phyloP scores from a whole-genome alignment of 1,140 invertebrate species.

The Carposina sasakii region DNA sequence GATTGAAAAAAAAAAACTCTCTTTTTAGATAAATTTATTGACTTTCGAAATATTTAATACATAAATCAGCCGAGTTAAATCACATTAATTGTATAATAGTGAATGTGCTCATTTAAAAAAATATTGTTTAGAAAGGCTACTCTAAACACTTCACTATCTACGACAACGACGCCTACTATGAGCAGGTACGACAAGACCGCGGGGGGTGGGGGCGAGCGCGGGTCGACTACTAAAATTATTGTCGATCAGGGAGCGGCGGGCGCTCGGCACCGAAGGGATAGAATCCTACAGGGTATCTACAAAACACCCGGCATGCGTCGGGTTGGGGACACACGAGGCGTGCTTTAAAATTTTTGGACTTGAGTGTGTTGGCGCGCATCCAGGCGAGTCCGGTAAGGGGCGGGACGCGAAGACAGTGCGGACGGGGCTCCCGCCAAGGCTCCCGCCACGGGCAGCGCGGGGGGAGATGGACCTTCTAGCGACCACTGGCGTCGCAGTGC shows the following conservation, averaged over 20 bases:
- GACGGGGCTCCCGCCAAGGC: constrained; percentile 8
- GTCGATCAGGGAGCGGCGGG: constrained; percentile 12
- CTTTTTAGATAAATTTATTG: no score
- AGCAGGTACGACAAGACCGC: not conserved
- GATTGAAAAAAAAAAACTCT: no score
- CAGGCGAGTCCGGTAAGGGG: constrained; percentile 5
- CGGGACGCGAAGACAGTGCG: constrained; percentile 7
- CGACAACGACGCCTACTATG: not conserved
- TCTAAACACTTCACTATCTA: not conserved
- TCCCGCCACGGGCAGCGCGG: constrained; percentile 1
- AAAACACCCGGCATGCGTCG: not conserved
- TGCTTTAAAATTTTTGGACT: no score
- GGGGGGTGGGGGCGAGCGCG: not conserved
- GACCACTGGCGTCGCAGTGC: constrained; percentile 50
- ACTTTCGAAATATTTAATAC: no score
- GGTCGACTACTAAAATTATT: constrained; percentile 22
- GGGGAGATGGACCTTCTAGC: constrained; percentile 31
- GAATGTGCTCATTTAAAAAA: constrained; percentile 18
- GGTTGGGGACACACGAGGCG: constrained; percentile 7
- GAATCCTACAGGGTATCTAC: no score
- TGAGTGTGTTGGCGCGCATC: constrained; percentile 27
- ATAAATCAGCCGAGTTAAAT: no score
- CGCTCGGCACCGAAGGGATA: constrained; percentile 2
- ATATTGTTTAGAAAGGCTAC: constrained; percentile 5
- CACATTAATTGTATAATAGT: constrained; percentile 30